Evolutionary conservation across 2,888 invertebrate genomes (phyloP).

Genomic region (Euplexia lucipara): DNA sequence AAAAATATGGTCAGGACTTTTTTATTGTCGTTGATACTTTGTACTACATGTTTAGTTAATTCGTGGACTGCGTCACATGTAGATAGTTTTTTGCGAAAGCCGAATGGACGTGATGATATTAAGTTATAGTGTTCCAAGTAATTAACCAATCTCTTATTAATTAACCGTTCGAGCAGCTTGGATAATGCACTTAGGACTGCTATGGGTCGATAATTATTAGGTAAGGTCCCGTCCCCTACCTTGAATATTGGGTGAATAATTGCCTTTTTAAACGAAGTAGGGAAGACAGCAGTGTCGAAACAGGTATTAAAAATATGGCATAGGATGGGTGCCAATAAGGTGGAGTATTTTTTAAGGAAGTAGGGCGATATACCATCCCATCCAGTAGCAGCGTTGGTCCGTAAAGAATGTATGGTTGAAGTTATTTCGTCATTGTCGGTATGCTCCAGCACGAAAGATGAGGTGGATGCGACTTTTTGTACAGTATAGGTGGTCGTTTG

Average conservation of each 20-base stretch:
- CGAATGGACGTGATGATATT: constrained; percentile 8
- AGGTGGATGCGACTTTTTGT: background rate
- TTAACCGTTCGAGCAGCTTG: background rate
- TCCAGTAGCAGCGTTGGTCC: background rate
- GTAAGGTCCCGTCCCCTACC: background rate
- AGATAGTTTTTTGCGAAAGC: constrained; percentile 19
- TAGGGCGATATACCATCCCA: background rate
- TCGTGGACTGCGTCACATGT: constrained; percentile 31
- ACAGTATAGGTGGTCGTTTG: background rate
- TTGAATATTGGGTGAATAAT: constrained; percentile 6
- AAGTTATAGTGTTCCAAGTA: background rate
- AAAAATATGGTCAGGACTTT: constrained; percentile 27
- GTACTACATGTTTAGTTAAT: constrained; percentile 14
- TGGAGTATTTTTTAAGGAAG: background rate
- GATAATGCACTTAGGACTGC: background rate
- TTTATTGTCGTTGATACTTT: constrained; percentile 11
- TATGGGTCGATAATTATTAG: background rate
- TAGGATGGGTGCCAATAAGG: background rate
- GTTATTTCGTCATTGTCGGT: background rate
- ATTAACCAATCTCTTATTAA: background rate
- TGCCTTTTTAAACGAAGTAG: background rate
- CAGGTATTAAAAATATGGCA: background rate
- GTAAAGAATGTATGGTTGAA: background rate
- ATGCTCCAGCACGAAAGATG: background rate
- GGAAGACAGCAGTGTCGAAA: background rate